A percentile compares a stretch with the other conserved stretches of the same genome.
phyloP scores from a whole-genome alignment of 2,113 vertebrate species.

The Talpa occidentalis region DNA sequence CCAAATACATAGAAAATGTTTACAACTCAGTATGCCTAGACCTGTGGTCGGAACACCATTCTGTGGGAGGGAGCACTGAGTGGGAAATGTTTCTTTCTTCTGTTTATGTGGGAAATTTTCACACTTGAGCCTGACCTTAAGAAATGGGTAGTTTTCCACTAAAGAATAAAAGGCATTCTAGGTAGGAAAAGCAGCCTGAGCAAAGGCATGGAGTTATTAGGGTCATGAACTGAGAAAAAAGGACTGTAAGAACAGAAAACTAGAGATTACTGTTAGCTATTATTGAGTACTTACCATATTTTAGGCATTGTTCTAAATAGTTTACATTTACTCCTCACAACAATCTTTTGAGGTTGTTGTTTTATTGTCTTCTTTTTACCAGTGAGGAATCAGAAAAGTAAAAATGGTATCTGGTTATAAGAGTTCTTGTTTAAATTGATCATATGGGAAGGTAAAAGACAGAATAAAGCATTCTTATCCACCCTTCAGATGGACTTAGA shows the following conservation, averaged over 20 bases:
- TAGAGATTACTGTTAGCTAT: background rate
- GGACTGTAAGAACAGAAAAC: background rate
- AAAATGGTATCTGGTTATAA: conserved; percentile 24
- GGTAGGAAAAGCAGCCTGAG: background rate
- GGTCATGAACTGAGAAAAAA: background rate
- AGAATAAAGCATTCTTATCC: background rate
- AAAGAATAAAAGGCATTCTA: background rate
- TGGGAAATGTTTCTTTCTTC: background rate
- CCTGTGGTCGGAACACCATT: background rate
- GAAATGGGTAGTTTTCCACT: background rate
- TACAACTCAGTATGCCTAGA: background rate
- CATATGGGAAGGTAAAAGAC: background rate
- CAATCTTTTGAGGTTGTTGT: conserved; percentile 21
- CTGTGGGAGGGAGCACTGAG: background rate
- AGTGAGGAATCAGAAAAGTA: conserved; percentile 19
- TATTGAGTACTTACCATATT: background rate
- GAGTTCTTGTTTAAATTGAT: background rate
- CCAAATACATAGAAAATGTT: background rate
- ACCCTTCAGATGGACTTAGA: background rate
- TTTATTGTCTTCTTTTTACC: conserved; percentile 45
- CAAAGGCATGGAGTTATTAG: background rate
- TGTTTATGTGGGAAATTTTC: background rate
- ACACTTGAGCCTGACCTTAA: background rate
- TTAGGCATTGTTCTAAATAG: background rate
- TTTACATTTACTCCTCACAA: conserved; percentile 23